Base-by-base conservation (phyloP, 2,113 vertebrate species). In the Arvicanthis niloticus region DNA sequence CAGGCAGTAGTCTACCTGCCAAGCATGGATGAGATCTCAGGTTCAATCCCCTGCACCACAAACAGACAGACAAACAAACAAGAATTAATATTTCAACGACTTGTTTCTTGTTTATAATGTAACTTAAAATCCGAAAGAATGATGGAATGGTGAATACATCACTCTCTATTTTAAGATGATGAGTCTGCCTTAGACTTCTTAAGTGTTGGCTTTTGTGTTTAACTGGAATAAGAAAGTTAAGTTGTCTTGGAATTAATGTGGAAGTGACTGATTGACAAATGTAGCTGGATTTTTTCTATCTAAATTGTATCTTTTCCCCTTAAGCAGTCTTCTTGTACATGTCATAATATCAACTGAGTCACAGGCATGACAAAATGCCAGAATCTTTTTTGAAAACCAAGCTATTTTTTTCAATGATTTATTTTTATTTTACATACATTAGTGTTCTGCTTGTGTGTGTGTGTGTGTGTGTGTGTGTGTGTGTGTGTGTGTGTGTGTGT, bases 21-120 rank as follows among this genome's bases (percentile, higher is more conserved):
- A 12, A 26, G 4, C 1, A 7, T n/a, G 29, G 2, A 8, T 60
- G 24, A 80, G 60, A 3, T 53, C 9, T 37, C 29, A 0, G 19
- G 34, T 91, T 91, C 75, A 53, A 68, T n/a, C 15, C 19, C 60
- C 17, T 3, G 42, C 34, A 65, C 19, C 9, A 31, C 60, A 51
- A 53, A 22, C 9, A 62, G 45, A 45, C 2, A 60, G 19, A 40
- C 19, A 40, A 40, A 40, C 8, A 31, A 70, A 34, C 29, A n/a
- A 45, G 7, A 89, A 60, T 58, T 21, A 45, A 34, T 68, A 87
- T 93, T 91, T 58, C 89, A 95, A 24, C 31, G 37, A 85, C 91
- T 88, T 92, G 12, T 29, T 70, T 76, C 77, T 96, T 93, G 56
- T 94, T 82, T 91, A 84, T 10, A 48, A 60, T 91, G 97, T 97